Conservation (phyloP, 30 jellyfish, hydroid and myxozoan genomes). For the Aurelia aurita region DNA sequence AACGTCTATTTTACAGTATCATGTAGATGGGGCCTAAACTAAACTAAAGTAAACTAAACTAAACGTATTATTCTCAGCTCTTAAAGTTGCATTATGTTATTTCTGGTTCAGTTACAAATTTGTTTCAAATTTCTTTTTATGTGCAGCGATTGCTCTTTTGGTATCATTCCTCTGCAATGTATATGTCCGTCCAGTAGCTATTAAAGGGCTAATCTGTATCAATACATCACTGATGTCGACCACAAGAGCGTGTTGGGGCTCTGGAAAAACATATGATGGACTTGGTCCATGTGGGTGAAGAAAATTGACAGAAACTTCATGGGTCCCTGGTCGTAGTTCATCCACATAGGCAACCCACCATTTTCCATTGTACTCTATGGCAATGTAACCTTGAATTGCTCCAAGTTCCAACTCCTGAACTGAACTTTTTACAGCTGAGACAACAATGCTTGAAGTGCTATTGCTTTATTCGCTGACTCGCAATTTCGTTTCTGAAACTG, state of each 20-base stretch:
- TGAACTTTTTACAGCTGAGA: constrained; percentile 3
- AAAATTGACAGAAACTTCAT: constrained; percentile 5
- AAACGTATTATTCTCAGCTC: neutral
- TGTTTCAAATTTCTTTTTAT: neutral
- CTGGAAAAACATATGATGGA: constrained; percentile 24
- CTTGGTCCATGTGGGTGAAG: constrained; percentile 52
- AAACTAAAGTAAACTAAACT: neutral
- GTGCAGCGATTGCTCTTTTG: neutral
- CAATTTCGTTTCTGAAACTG: neutral
- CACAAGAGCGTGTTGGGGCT: neutral
- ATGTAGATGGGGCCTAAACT: too few species aligned
- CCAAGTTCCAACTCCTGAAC: constrained; percentile 7
- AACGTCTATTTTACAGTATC: too few species aligned
- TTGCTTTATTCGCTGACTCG: constrained; percentile 3
- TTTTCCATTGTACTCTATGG: constrained; percentile 9
- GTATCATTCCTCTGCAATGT: neutral
- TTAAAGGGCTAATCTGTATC: too few species aligned
- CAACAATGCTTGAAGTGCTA: neutral
- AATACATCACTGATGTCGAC: neutral
- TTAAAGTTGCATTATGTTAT: neutral
- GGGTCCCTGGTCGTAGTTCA: constrained; percentile 4
- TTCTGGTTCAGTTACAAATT: neutral
- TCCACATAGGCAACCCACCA: constrained; percentile 28
- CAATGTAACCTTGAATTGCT: constrained; percentile 1
- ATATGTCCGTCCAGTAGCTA: constrained; percentile 21